Evolutionary conservation across 2,888 invertebrate genomes (phyloP).

Genomic region (Azorinus chamasolen): DNA sequence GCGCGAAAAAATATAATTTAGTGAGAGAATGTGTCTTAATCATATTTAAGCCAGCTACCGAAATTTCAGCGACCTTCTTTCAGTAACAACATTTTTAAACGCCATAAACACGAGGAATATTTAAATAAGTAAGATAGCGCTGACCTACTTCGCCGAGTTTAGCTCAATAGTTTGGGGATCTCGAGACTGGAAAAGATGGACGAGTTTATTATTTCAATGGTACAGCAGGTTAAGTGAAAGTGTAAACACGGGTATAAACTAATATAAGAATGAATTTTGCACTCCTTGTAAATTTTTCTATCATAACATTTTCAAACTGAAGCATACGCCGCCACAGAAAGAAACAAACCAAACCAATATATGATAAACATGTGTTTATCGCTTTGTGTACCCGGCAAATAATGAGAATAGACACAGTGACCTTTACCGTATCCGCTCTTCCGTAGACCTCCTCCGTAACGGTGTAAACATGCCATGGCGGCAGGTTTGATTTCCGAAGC

Average conservation of each 20-base stretch:
- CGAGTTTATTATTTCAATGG: constrained; percentile 49
- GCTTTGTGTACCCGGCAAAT: too few species aligned
- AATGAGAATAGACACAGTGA: constrained; percentile 33
- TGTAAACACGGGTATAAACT: background rate
- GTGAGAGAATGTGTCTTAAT: too few species aligned
- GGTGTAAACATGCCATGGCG: constrained; percentile 66
- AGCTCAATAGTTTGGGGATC: constrained; percentile 83
- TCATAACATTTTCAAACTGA: too few species aligned
- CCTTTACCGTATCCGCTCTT: constrained; percentile 65
- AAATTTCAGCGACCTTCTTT: too few species aligned
- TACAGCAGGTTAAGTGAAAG: background rate
- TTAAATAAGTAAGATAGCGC: constrained; percentile 76
- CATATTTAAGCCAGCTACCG: too few species aligned
- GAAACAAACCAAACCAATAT: background rate
- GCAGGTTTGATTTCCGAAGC: constrained; percentile 85
- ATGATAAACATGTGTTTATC: too few species aligned
- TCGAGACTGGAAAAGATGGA: constrained; percentile 75
- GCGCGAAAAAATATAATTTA: too few species aligned
- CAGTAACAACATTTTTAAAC: background rate
- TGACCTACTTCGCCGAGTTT: constrained; percentile 82
- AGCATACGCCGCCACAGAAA: too few species aligned
- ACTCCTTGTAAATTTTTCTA: background rate
- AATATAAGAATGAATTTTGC: too few species aligned
- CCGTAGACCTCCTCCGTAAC: constrained; percentile 65
- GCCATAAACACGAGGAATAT: constrained; percentile 62